Evolutionary conservation across 2,797 vertebrate species (phyloP).

Genomic region (Apogon hyalosoma): DNA sequence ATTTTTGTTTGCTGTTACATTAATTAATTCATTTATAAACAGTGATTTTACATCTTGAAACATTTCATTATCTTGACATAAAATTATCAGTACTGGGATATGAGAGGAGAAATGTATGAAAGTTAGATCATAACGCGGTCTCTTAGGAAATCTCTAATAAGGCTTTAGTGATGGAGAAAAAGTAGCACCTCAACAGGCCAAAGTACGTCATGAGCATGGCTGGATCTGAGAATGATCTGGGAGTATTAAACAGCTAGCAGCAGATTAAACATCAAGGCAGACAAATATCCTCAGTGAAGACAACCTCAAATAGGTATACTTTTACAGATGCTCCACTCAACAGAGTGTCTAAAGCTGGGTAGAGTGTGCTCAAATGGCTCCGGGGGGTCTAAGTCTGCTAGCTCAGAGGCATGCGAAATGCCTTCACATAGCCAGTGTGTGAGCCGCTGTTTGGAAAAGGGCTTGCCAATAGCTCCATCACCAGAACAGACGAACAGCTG

Average conservation of each 20-base stretch:
- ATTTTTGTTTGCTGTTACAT: too few species aligned
- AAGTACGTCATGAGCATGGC: background rate
- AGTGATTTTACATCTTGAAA: too few species aligned
- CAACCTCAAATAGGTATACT: constrained; percentile 40
- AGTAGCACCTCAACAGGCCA: constrained; percentile 4
- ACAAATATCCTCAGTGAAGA: constrained; percentile 1
- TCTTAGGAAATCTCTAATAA: too few species aligned
- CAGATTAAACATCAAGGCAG: constrained; percentile 21
- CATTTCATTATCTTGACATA: too few species aligned
- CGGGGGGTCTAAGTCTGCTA: constrained; percentile 64
- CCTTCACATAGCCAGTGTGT: constrained; percentile 65
- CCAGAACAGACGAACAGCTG: constrained; percentile 73
- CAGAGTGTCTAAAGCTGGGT: constrained; percentile 54
- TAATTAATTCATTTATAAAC: too few species aligned
- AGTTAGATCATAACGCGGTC: too few species aligned
- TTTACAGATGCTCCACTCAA: constrained; percentile 41
- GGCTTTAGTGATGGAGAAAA: background rate
- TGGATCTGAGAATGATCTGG: constrained; percentile 26
- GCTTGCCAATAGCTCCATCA: constrained; percentile 71
- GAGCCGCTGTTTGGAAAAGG: constrained; percentile 74
- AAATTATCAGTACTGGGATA: too few species aligned
- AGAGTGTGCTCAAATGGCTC: constrained; percentile 62
- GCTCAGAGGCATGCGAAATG: constrained; percentile 71
- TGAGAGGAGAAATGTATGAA: too few species aligned
- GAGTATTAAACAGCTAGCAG: constrained; percentile 18